A percentile compares a stretch with the other conserved stretches of the same genome.
Evolutionary conservation across 2,797 vertebrate species (phyloP).

Genomic region (Centropyge bicolor): DNA sequence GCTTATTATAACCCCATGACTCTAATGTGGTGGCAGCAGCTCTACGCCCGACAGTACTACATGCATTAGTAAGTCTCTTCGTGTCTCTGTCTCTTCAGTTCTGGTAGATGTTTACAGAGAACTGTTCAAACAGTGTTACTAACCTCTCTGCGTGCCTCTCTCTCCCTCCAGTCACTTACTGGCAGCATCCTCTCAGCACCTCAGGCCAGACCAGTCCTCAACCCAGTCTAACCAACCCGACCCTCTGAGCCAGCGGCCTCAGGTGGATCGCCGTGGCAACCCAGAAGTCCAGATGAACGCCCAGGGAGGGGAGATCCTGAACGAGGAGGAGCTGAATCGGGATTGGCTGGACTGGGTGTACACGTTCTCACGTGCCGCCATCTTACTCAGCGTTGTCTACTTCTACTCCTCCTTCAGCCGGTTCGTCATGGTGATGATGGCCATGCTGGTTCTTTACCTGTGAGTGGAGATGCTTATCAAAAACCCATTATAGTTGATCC

Average conservation of each 20-base stretch:
- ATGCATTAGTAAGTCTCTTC: slow-evolving; percentile 93
- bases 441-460: slow-evolving; percentile 96
- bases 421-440: slow-evolving; percentile 96
- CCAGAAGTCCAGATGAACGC: slow-evolving; percentile 93
- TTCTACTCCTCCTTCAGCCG: slow-evolving; percentile 98
- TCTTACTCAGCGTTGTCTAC: slow-evolving; percentile 96
- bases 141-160: background rate
- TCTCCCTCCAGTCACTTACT: slow-evolving; percentile 87
- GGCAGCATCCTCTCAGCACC: slow-evolving; percentile 88
- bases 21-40: slow-evolving; percentile 96
- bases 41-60: slow-evolving; percentile 94
- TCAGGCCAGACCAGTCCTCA: slow-evolving; percentile 71
- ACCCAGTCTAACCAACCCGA: slow-evolving; percentile 59
- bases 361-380: slow-evolving; percentile 90
- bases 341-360: slow-evolving; percentile 99
- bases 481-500: too few species aligned
- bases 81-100: background rate
- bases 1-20: slow-evolving; percentile 92
- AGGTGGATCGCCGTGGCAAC: slow-evolving; percentile 87
- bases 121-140: background rate
- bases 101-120: background rate
- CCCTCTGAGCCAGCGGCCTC: slow-evolving; percentile 85
- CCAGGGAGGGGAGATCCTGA: slow-evolving; percentile 91
- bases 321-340: slow-evolving; percentile 94
- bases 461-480: slow-evolving; percentile 80